These are phyloP conservation scores for Amphimallon solstitiale DNA, from an alignment of 2,888 invertebrate species.

Conservation along the genomic window DNA sequence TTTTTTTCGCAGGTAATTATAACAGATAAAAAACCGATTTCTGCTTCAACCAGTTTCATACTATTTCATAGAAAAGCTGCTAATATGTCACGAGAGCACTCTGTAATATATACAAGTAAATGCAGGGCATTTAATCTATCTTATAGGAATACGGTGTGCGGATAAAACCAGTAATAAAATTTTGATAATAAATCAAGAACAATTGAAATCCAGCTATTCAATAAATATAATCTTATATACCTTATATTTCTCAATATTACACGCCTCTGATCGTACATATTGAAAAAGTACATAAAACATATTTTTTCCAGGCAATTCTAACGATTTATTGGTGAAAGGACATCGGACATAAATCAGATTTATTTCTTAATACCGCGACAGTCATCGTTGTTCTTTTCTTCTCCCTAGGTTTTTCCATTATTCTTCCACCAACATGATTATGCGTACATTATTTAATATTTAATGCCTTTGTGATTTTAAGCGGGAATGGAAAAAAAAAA, in stretches of 20 bases:
- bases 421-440: neutral
- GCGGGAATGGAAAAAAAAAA: too few species aligned
- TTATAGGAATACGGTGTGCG: too few species aligned
- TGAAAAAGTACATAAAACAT: conserved; percentile 1
- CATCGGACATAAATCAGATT: conserved; percentile 13
- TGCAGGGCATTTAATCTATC: too few species aligned
- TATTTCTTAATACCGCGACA: conserved; percentile 3
- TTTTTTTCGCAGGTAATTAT: too few species aligned
- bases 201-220: neutral
- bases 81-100: too few species aligned
- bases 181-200: neutral
- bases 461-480: too few species aligned
- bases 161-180: neutral
- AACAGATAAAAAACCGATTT: too few species aligned
- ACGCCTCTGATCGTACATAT: neutral
- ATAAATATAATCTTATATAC: neutral
- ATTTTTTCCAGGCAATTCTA: neutral
- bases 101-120: too few species aligned
- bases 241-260: neutral
- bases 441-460: too few species aligned
- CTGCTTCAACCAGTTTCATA: too few species aligned
- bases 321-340: conserved; percentile 2
- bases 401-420: neutral
- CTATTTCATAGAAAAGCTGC: too few species aligned
- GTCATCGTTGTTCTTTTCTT: neutral